Evolutionary conservation across 1,140 invertebrate species (phyloP).

Genomic region (Pantala flavescens): DNA sequence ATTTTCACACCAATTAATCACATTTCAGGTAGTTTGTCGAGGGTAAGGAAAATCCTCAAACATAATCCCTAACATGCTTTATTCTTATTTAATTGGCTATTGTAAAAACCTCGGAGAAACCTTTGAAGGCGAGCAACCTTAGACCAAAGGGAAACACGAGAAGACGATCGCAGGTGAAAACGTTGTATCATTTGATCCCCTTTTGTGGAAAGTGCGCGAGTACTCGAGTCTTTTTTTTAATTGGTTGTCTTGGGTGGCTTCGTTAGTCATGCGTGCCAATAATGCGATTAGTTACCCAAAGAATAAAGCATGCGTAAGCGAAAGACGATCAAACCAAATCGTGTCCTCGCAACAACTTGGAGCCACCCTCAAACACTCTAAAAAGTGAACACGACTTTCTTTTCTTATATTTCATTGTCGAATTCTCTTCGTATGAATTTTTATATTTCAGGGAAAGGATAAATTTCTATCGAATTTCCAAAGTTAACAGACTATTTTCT

Average conservation of each 20-base stretch:
- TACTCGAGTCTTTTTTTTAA: neutral
- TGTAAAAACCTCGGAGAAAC: neutral
- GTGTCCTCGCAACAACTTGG: too few relatives aligned
- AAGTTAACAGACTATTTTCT: too few relatives aligned
- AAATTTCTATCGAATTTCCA: too few relatives aligned
- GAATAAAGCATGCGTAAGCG: neutral
- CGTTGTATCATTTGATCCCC: neutral
- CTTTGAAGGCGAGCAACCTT: neutral
- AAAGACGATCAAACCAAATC: neutral
- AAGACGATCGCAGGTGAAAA: neutral
- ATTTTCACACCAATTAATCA: neutral
- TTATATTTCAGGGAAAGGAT: too few relatives aligned
- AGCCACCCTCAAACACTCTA: too few relatives aligned
- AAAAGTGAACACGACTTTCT: too few relatives aligned
- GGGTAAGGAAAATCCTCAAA: neutral
- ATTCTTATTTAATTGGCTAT: constrained; percentile 8
- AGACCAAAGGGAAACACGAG: neutral
- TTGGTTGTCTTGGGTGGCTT: neutral
- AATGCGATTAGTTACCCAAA: neutral
- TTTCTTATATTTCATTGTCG: too few relatives aligned
- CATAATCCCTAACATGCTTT: neutral
- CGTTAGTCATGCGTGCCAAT: neutral
- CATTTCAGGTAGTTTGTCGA: neutral
- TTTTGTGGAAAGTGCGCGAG: neutral
- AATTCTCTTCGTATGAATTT: too few relatives aligned